Evolutionary conservation across 2,888 invertebrate genomes (phyloP), one percentile per base, ranked within the genome.

Genomic region (Spisula subtruncata): DNA sequence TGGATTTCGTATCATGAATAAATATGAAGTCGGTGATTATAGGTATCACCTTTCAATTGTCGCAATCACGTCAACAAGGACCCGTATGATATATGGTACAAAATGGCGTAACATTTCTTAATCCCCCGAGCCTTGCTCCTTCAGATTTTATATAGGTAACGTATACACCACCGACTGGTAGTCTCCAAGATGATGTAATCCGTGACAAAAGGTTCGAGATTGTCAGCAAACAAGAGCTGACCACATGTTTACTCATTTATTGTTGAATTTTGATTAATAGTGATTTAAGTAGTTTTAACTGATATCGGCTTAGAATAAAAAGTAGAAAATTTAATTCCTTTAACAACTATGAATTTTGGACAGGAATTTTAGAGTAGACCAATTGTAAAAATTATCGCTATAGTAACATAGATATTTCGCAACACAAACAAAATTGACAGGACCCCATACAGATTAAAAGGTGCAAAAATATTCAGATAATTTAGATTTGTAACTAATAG

Each of bases 1-100:
- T 41, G 29, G 51, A 66, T 84, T 87, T 82, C 18, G 48, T 79
- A 89, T 89, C 86, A 80, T 46, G 79, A 81, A 86, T 83, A 89
- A 91, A 91, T 87, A 91, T 89, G 80, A 85, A 35, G n/a, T 1
- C 32, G 85, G 81, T 85, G 91, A 85, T 87, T 83, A 83, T 66
- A 16, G 85, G 81, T 89, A 91, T 91, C 83, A n/a, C 79, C 48
- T 91, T 83, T 89, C 91, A 89, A 89, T 91, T 91, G 89, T 81
- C 46, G 71, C 48, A 25, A 81, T 56, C 81, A 56, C 83, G 87
- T 90, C 90, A 90, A 90, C 83, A 81, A 35, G 25, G 46, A 83
- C 32, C 51, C 16, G 56, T 20, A 66, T 82, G 89, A 89, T 89
- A 86, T 86, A 83, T 60, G 48, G 54, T 48, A 60, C 79, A 79